Conservation (phyloP, 1,140 invertebrate species). For the Pogonus chalceus region DNA sequence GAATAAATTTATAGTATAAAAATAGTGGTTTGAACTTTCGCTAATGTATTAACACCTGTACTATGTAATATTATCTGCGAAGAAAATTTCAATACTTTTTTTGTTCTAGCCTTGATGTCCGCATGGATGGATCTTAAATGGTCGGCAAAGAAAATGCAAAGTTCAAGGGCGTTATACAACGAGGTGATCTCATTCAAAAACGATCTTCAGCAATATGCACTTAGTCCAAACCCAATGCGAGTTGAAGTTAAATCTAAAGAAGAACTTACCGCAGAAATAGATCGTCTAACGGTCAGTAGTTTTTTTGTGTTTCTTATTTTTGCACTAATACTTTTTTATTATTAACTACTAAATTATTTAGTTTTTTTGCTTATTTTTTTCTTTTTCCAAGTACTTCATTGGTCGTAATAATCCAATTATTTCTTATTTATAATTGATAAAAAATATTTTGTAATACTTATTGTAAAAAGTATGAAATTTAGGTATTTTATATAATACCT, state of each 20-base stretch:
- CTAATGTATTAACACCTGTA: too few species aligned
- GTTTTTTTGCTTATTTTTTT: too few species aligned
- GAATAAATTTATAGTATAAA: too few species aligned
- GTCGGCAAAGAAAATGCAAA: constrained; percentile 5
- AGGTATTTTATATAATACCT: too few species aligned
- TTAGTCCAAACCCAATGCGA: background rate
- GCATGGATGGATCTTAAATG: constrained; percentile 1
- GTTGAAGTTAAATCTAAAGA: constrained; percentile 19
- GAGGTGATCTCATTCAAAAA: constrained; percentile 9
- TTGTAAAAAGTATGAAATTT: too few species aligned
- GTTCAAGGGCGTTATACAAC: constrained; percentile 5
- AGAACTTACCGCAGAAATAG: constrained; percentile 12
- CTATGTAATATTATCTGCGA: background rate
- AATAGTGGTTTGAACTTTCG: too few species aligned
- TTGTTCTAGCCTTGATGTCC: background rate
- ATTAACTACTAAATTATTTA: too few species aligned
- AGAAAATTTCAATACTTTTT: background rate
- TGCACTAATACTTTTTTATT: background rate
- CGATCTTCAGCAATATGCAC: constrained; percentile 6
- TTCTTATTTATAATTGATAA: too few species aligned
- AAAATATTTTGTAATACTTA: too few species aligned
- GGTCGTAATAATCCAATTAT: too few species aligned
- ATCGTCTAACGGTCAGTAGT: constrained; percentile 9
- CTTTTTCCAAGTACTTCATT: too few species aligned
- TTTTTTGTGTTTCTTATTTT: background rate